Percentiles rank a stretch among this genome's conserved stretches.
Evolutionary conservation across 2,113 vertebrate species (phyloP).

Genomic region (Mus spicilegus): DNA sequence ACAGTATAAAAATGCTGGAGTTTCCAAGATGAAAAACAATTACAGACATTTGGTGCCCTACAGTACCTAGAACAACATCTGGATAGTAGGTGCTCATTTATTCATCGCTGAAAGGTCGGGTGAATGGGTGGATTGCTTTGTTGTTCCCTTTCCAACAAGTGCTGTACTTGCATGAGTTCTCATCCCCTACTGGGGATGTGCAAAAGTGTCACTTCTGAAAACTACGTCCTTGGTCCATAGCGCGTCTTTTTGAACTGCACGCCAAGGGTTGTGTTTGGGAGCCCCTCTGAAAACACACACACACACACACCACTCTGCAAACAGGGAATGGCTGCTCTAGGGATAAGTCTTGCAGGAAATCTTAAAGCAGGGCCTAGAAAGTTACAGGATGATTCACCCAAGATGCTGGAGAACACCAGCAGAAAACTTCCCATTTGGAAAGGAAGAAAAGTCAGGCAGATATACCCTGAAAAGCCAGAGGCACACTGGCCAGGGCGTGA

Average conservation of each 20-base stretch:
- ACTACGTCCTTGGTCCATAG: neutral
- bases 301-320: neutral
- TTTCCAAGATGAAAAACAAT: neutral
- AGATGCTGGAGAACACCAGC: rapidly evolving
- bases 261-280: neutral
- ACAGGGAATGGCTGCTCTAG: neutral
- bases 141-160: neutral
- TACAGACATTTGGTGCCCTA: too few species aligned
- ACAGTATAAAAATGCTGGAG: neutral
- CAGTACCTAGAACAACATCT: neutral
- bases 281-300: neutral
- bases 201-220: neutral
- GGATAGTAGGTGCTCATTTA: neutral
- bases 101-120: neutral
- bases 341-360: neutral
- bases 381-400: neutral
- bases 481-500: neutral
- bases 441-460: neutral
- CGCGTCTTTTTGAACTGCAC: constrained; percentile 17
- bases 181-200: neutral
- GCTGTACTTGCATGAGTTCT: neutral
- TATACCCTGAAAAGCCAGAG: neutral
- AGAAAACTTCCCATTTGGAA: neutral
- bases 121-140: neutral
- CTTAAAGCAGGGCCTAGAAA: neutral